Evolutionary conservation across 2,888 invertebrate species (phyloP), one percentile per base, ranked within the genome.

Genomic region (Drosophila siamana): DNA sequence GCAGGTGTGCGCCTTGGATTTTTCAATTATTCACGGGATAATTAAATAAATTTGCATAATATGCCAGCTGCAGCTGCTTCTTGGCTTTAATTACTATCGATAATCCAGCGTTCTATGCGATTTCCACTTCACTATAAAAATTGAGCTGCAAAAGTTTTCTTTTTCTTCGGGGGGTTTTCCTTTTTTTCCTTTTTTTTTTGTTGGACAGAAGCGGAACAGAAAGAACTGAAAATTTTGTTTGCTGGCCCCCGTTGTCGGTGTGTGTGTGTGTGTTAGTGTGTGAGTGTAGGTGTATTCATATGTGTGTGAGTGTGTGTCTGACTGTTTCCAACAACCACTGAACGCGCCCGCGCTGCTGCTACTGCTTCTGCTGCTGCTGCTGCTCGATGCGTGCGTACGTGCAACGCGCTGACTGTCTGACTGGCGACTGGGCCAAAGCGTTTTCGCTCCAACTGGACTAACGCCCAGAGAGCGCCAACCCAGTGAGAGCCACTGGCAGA

Each of bases 1-100:
- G 84, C 88, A 85, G 85, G 85, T 85, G 84, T 86, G 79, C 67
- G 78, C 76, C 88, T 86, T 85, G 81, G 78, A 73, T 78, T 85
- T 82, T 80, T 86, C 71, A 82, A 80, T 80, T 82, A 85, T 73
- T 68, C 70, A 71, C 69, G 38, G 60, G 81, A 69, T 79, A 66
- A 70, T 81, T 72, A 77, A 70, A 70, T 64, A 69, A 62, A 78
- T 73, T 75, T 62, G 78, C 74, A 69, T 69, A 76, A 55, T 41
- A 66, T 33, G 33, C 24, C 36, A 50, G 54, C 56, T 30, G 43
- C 52, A 38, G 33, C 11, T 4, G 24, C 13, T 30, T 19, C 19
- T 19, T 19, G 1, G 19, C 3, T 43, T 46, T 28, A 24, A 55
- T 40, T 55, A 28, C 38, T 33, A 44, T 61, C 38, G 28, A 11